Percentiles rank a stretch among this genome's conserved stretches.
phyloP scores from a whole-genome alignment of 2,888 invertebrate genomes.

The Drosophila merina region DNA sequence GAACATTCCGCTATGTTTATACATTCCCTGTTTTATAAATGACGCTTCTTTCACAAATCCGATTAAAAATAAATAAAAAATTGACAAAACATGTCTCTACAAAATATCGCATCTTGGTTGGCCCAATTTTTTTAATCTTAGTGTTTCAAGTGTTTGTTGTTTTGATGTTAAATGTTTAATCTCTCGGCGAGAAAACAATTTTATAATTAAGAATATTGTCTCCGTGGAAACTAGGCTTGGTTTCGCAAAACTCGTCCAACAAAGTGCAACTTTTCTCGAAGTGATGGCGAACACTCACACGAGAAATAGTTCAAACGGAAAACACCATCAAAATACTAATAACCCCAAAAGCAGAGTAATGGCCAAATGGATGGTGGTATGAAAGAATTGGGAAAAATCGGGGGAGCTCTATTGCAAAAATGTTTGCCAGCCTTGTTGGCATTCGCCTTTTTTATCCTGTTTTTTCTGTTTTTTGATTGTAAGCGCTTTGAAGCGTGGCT shows the following conservation, averaged over 20 bases:
- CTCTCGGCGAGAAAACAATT: not conserved
- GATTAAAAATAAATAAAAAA: too few relatives aligned
- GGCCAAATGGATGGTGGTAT: conserved; percentile 12
- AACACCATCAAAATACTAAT: conserved; percentile 46
- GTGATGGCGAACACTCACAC: conserved; percentile 22
- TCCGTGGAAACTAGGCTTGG: not conserved
- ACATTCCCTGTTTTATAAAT: too few relatives aligned
- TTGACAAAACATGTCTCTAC: too few relatives aligned
- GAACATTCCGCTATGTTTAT: too few relatives aligned
- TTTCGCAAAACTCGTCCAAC: not conserved
- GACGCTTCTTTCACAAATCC: too few relatives aligned
- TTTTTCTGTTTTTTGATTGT: conserved; percentile 43
- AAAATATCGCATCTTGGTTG: too few relatives aligned
- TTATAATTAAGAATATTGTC: not conserved
- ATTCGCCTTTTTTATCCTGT: conserved; percentile 21
- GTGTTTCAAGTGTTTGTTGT: too few relatives aligned
- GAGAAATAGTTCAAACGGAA: conserved; percentile 40
- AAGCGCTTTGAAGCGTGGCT: conserved; percentile 68
- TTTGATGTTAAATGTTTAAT: not conserved
- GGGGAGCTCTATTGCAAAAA: conserved; percentile 29
- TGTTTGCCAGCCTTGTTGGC: conserved; percentile 36
- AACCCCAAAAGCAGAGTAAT: conserved; percentile 21
- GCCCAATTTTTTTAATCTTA: too few relatives aligned
- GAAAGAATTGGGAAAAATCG: conserved; percentile 9
- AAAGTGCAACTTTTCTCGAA: conserved; percentile 6